Conservation (phyloP, 23 tunicate genomes). For the Phallusia fumigata region DNA sequence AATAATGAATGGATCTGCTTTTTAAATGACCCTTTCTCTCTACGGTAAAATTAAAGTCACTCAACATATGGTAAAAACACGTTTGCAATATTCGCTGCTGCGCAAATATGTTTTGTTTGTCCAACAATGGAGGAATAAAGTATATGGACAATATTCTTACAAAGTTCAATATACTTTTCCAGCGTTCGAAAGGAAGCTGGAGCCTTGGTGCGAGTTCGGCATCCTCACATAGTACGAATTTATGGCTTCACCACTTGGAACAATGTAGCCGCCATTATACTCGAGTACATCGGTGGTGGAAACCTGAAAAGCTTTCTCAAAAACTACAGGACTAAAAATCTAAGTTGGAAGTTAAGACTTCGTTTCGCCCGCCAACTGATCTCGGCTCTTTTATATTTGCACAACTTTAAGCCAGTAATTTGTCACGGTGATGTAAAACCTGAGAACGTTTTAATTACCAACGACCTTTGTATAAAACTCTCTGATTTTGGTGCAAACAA, state of each 20-base stretch:
- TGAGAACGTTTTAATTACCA: too few relatives aligned
- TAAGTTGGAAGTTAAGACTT: background rate
- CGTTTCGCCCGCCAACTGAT: background rate
- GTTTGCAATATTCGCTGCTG: too few relatives aligned
- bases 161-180: background rate
- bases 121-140: too few relatives aligned
- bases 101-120: too few relatives aligned
- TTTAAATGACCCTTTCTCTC: too few relatives aligned
- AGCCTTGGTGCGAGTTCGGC: background rate
- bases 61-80: too few relatives aligned
- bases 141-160: too few relatives aligned
- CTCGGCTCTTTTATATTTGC: background rate
- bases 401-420: background rate
- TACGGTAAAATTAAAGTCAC: too few relatives aligned
- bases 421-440: background rate
- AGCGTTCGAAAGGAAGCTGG: background rate
- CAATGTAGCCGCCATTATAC: background rate
- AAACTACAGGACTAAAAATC: background rate
- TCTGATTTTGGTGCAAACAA: too few relatives aligned
- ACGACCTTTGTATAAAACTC: too few relatives aligned
- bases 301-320: background rate
- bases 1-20: too few relatives aligned
- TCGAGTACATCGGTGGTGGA: background rate
- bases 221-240: background rate
- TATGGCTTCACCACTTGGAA: slow-evolving; percentile 12